Base-by-base conservation (phyloP, 2,888 invertebrate species). In the Geotrupes spiniger region DNA sequence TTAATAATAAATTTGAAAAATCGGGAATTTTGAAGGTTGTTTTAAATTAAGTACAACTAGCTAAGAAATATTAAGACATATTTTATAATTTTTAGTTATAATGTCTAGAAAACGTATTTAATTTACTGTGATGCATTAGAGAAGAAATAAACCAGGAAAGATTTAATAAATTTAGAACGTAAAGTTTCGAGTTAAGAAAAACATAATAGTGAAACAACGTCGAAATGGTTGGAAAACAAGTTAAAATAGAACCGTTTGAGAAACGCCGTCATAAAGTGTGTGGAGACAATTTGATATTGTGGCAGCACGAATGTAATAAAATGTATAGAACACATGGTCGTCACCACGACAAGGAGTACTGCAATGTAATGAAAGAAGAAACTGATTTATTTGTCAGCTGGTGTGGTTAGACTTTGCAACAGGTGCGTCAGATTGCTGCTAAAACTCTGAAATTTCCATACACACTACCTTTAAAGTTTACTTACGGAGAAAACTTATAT, bases 351-450 rank as follows among this genome's bases (percentile, higher is more conserved):
- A 54, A 54, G 57, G 57, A 57, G 56, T 59, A 57, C 56, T 57
- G 61, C 56, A 62, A 61, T 60, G 58, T 63, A 63, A 64, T 63
- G 62, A 63, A 64, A 61, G 54, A 60, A 62, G 59, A 60, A 64
- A 59, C 63, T 64, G 63, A 66, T 64, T 64, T 64, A 65, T 65
- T 63, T 61, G 61, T 63, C 63, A 63, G 62, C 59, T 60, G 60
- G 56, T 59, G 62, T 62, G 63, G 63, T 64, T 63, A 63, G 59
- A 64, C 51, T 54, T 64, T 51, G 66, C 63, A 64, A 64, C 66
- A 65, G 64, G 64, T 65, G 66, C 58, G 59, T 56, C 52, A 53
- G 59, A 65, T 64, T 63, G 61, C 60, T 56, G 59, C 60, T 59
- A 61, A 62, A 61, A 56, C 48, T 59, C 54, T 49, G 54, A 57